These are phyloP conservation scores for Argyresthia goedartella DNA, from an alignment of 2,888 invertebrate genomes.

Conservation along the genomic window DNA sequence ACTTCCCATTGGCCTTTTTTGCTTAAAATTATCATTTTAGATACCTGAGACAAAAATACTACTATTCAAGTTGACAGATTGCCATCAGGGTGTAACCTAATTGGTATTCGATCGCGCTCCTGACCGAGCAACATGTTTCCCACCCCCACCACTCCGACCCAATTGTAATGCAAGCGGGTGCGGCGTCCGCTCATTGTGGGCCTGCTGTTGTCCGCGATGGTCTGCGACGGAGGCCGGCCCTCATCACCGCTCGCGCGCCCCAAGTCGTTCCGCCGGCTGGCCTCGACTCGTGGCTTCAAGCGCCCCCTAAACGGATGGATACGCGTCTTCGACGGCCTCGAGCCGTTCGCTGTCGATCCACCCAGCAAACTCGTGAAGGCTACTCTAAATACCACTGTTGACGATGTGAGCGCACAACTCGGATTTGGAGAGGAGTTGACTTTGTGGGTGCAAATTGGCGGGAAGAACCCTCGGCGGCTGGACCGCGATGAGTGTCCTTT, in stretches of 20 bases:
- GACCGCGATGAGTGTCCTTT: conserved; percentile 68
- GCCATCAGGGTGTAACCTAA: conserved; percentile 16
- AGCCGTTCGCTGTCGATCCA: conserved; percentile 57
- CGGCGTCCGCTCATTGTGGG: conserved; percentile 31
- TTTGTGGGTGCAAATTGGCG: conserved; percentile 70
- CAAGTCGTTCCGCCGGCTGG: conserved; percentile 61
- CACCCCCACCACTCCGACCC: conserved; percentile 66
- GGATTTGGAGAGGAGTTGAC: conserved; percentile 60
- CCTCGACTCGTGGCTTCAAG: conserved; percentile 63
- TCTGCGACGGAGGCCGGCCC: conserved; percentile 59
- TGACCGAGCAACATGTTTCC: conserved; percentile 62
- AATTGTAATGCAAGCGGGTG: conserved; percentile 58
- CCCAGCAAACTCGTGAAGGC: conserved; percentile 70
- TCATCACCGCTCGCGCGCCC: conserved; percentile 57
- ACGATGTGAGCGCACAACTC: conserved; percentile 60
- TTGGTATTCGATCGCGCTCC: conserved; percentile 54
- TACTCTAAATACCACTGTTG: conserved; percentile 68
- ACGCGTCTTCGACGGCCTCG: conserved; percentile 71
- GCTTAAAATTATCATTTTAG: neutral
- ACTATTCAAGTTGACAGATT: no score
- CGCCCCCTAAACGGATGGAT: conserved; percentile 66
- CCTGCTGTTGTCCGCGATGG: conserved; percentile 38
- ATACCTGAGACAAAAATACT: no score
- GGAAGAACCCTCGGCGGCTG: conserved; percentile 66
- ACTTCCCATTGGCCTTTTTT: neutral